Conservation (phyloP, 2,888 invertebrate genomes). For the Tethea ocularis region DNA sequence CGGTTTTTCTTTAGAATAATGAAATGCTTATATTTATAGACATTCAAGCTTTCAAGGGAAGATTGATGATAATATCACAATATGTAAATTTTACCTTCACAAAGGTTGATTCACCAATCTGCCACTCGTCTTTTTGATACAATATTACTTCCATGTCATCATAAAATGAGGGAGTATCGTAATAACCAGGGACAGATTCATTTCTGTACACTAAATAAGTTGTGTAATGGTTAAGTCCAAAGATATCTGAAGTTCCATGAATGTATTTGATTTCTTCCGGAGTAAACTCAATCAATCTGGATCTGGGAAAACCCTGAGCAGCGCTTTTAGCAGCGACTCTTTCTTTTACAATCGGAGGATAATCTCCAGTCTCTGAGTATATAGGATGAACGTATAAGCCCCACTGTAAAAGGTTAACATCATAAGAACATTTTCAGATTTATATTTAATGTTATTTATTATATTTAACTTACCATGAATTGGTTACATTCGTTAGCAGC, state of each 20-base stretch:
- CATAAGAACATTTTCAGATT: neutral
- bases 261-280: slow-evolving; percentile 58
- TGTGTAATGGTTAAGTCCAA: slow-evolving; percentile 86
- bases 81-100: slow-evolving; percentile 20
- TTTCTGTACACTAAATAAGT: slow-evolving; percentile 54
- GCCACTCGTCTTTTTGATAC: slow-evolving; percentile 34
- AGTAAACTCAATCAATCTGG: slow-evolving; percentile 70
- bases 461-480: slow-evolving; percentile 59
- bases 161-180: slow-evolving; percentile 35
- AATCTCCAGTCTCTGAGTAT: slow-evolving; percentile 82
- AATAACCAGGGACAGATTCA: slow-evolving; percentile 31
- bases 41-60: neutral
- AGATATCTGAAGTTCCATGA: slow-evolving; percentile 51
- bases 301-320: slow-evolving; percentile 64
- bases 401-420: slow-evolving; percentile 57
- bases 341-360: slow-evolving; percentile 83
- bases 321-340: slow-evolving; percentile 79
- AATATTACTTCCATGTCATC: slow-evolving; percentile 36
- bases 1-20: too few relatives aligned
- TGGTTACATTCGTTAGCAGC: slow-evolving; percentile 74
- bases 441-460: too few relatives aligned
- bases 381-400: slow-evolving; percentile 85
- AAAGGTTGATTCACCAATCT: slow-evolving; percentile 31
- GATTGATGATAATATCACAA: neutral
- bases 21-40: too few relatives aligned